Base-by-base conservation (phyloP, 2,797 vertebrate species). In the Cuculus canorus region DNA sequence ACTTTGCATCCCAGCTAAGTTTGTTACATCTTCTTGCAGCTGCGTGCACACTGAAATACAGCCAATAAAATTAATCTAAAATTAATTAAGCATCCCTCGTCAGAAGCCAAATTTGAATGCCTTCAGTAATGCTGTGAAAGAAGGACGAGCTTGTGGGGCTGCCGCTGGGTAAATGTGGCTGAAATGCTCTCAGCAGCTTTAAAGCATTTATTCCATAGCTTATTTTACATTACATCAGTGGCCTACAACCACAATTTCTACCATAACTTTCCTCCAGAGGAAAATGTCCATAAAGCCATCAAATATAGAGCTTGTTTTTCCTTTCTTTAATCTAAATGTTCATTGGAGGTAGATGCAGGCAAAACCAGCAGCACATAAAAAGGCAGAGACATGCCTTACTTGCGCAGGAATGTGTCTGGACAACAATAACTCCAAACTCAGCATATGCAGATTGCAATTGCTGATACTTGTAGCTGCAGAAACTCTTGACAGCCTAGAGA, bases 391-490 rank as follows among this genome's bases (percentile, higher is more conserved):
- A 33, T 11, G 23, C 70, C 63, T 83, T 33, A 68, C 64, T 4
- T 8, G 84, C 10, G 33, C 75, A 85, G 76, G 91, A 94, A 95
- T 83, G 82, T 33, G 76, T 32, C 89, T 86, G 88, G 57, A 77
- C 94, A 94, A 63, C 72, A 78, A 69, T 22, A n/a, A 15, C 82
- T 77, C 72, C 81, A 69, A 73, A 47, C 5, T 43, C 79, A 81
- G 57, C 43, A 5, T 5, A 52, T 0, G 16, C 69, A 86, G 82
- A 86, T 69, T 32, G 32, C 71, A 90, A 3, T 59, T 61, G 70
- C 87, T 80, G 88, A 66, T 82, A 77, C 32, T 24, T 54, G 93
- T 83, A 95, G 94, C 75, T 92, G 86, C 88, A 90, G 75, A 32
- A 91, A 13, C 61, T 82, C 80, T 28, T 43, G 33, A 66, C 66